phyloP scores from a whole-genome alignment of 2,797 vertebrate genomes.

The Scyliorhinus canicula region DNA sequence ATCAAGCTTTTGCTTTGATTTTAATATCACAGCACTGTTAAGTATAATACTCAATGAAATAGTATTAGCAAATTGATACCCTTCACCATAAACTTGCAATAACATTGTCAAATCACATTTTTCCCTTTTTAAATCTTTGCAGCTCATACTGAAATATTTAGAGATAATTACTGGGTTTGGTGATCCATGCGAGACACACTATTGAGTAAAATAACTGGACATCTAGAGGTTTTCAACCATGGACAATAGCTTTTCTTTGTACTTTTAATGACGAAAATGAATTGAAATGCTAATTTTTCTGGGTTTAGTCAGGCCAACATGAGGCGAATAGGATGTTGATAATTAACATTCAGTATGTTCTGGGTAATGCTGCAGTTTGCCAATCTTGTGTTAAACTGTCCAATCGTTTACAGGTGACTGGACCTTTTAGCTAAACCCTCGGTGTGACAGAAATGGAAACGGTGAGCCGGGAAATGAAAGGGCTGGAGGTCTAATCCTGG shows the following conservation, averaged over 20 bases:
- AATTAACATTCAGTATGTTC: constrained; percentile 19
- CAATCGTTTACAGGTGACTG: constrained; percentile 33
- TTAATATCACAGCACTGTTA: not conserved
- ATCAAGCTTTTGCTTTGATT: not conserved
- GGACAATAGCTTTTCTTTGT: not conserved
- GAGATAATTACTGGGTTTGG: constrained; percentile 12
- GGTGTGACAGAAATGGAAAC: not conserved
- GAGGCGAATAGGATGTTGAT: not conserved
- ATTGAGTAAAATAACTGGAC: not conserved
- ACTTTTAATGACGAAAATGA: not conserved
- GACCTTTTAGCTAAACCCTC: not conserved
- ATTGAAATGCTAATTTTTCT: constrained; percentile 24
- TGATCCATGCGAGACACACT: not conserved
- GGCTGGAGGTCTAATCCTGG: constrained; percentile 30
- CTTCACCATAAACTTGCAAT: not conserved
- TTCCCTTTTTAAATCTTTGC: constrained; percentile 24
- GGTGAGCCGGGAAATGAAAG: constrained; percentile 33
- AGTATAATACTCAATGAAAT: not conserved
- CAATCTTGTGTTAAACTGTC: constrained; percentile 9
- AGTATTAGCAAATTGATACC: not conserved
- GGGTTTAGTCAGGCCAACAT: not conserved
- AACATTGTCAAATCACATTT: not conserved
- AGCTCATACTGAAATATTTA: constrained; percentile 23
- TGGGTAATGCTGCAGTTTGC: constrained; percentile 14
- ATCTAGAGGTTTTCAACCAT: not conserved